Conservation (phyloP, 2,888 invertebrate species). For the Drosophila falleni region DNA sequence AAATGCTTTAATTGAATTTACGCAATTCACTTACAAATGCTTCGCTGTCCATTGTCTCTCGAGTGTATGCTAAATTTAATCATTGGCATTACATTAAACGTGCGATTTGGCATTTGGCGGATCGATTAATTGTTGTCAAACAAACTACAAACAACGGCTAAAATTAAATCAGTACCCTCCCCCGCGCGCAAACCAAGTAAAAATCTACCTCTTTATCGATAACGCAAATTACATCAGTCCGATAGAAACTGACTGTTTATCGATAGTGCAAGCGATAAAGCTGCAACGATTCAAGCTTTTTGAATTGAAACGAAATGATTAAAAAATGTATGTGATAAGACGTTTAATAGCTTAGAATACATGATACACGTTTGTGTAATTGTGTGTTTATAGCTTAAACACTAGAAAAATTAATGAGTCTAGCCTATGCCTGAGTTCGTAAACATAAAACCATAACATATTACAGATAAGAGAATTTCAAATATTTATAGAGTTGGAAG, state of each 20-base stretch:
- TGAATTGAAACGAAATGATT: background rate
- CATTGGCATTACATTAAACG: conserved; percentile 68
- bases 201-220: background rate
- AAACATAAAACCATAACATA: conserved; percentile 33
- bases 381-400: background rate
- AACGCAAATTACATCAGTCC: background rate
- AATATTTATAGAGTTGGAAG: conserved; percentile 22
- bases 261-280: background rate
- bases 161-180: conserved; percentile 56
- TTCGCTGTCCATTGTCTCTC: conserved; percentile 47
- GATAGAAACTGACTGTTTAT: background rate
- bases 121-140: conserved; percentile 74
- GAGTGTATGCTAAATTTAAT: conserved; percentile 71
- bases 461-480: conserved; percentile 8
- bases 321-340: conserved; percentile 17
- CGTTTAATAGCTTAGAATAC: conserved; percentile 27
- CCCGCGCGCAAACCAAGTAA: background rate
- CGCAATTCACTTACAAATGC: conserved; percentile 31
- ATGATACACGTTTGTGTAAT: conserved; percentile 1
- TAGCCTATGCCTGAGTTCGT: conserved; percentile 54
- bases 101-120: conserved; percentile 64
- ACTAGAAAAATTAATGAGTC: conserved; percentile 1
- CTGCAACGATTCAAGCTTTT: conserved; percentile 15
- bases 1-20: background rate
- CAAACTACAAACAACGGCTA: conserved; percentile 64